These are phyloP conservation scores for Tetheella fluctuosa DNA, from an alignment of 2,888 invertebrate species.

Conservation along the genomic window DNA sequence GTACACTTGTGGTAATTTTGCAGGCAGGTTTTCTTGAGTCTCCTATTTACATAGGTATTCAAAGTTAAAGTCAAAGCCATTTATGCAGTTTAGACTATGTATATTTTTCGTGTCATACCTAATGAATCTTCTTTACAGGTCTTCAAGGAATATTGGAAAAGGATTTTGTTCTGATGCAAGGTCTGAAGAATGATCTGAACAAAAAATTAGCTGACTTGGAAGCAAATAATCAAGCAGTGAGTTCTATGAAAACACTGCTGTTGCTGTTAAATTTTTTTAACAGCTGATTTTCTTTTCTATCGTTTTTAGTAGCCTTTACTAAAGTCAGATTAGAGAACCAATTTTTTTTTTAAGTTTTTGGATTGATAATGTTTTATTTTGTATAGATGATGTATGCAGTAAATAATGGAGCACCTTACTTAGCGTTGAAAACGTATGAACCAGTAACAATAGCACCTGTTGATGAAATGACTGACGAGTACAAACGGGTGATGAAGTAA, in stretches of 20 bases:
- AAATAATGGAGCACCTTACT: slow-evolving; percentile 83
- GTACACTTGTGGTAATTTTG: no score
- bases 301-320: no score
- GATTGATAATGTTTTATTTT: slow-evolving; percentile 19
- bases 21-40: no score
- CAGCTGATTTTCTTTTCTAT: no score
- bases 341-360: no score
- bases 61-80: no score
- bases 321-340: no score
- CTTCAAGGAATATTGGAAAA: slow-evolving; percentile 72
- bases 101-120: no score
- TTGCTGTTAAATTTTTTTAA: no score
- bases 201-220: slow-evolving; percentile 76
- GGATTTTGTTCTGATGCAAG: slow-evolving; percentile 75
- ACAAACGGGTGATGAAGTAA: slow-evolving; percentile 58
- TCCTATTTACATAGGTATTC: no score
- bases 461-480: slow-evolving; percentile 54
- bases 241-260: slow-evolving; percentile 15
- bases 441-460: slow-evolving; percentile 64
- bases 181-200: slow-evolving; percentile 79
- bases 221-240: slow-evolving; percentile 57
- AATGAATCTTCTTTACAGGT: no score
- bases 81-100: no score
- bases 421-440: slow-evolving; percentile 79
- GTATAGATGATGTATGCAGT: slow-evolving; percentile 81